Percentiles rank a stretch among this genome's conserved stretches.
These are phyloP conservation scores for Lutraria lutraria DNA, from an alignment of 2,888 invertebrate genomes.

Conservation along the genomic window DNA sequence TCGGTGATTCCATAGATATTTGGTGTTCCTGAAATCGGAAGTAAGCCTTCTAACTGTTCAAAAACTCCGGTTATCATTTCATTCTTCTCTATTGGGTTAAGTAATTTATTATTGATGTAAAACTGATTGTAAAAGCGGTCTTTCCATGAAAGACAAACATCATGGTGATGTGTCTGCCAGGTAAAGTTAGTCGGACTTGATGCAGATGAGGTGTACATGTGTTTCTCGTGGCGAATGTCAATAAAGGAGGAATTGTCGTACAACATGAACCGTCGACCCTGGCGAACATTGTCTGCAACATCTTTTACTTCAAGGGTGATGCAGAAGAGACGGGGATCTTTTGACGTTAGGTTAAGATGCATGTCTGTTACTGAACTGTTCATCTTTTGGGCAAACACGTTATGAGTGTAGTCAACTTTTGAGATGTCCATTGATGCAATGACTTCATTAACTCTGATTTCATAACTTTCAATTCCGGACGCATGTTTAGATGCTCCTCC, in stretches of 20 bases:
- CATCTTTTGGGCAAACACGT: neutral
- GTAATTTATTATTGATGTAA: constrained; percentile 53
- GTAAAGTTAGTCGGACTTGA: constrained; percentile 46
- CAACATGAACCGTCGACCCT: constrained; percentile 67
- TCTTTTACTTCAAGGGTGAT: constrained; percentile 61
- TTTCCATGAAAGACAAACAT: constrained; percentile 68
- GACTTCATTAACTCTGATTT: constrained; percentile 36
- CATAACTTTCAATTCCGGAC: constrained; percentile 37
- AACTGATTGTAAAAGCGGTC: constrained; percentile 65
- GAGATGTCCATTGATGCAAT: neutral
- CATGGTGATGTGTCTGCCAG: constrained; percentile 71
- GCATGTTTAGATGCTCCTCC: neutral
- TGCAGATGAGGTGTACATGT: constrained; percentile 57
- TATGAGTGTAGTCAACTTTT: constrained; percentile 14
- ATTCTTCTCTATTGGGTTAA: constrained; percentile 59
- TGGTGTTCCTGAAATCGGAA: constrained; percentile 67
- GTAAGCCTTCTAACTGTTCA: constrained; percentile 62
- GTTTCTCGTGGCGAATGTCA: constrained; percentile 25
- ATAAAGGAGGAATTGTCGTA: constrained; percentile 63
- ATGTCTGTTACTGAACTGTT: neutral
- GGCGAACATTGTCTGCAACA: constrained; percentile 59
- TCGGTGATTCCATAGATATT: constrained; percentile 68
- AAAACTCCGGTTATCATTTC: constrained; percentile 54
- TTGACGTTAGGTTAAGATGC: neutral
- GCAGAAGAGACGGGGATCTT: constrained; percentile 25